Evolutionary conservation across 2,888 invertebrate genomes (phyloP), one percentile per base, ranked within the genome.

Genomic region (Nezara viridula): DNA sequence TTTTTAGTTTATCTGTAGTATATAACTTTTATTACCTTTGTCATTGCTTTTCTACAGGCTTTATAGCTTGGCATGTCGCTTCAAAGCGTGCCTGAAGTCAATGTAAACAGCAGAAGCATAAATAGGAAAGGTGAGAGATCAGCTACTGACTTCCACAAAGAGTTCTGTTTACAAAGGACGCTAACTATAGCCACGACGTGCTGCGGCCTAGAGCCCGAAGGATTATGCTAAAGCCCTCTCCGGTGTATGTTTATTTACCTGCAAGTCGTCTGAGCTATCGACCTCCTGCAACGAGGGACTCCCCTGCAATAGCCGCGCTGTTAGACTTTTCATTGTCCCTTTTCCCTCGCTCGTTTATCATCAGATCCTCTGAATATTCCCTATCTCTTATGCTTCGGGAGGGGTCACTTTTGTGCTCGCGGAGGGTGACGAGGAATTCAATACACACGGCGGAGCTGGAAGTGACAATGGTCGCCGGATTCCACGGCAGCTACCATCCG

Each of bases 341-440:
- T 81, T 47, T 47, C 81, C 81, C 44, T 44, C n/a, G 44, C 44
- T 47, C 81, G 81, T 81, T 44, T 81, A 81, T 40, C 81, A 81
- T 81, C n/a, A 81, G 44, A 40, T 81, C 81, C 81, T 81, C 19
- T 47, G 44, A 81, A 81, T 81, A 81, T 81, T 81, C 81, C n/a
- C 81, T 47, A 81, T 81, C 81, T 81, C 81, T 47, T 81, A 81
- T 81, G 81, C 44, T 81, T 47, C 44, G 81, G 81, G 81, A 24
- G 44, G 81, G 81, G 44, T 81, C 44, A 47, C 81, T 81, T 81
- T 81, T 81, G 81, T 81, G 44, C 44, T 14, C 4, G 24, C 44
- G 44, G 24, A 81, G 40, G 44, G 81, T 81, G 81, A 81, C n/a
- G 40, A 21, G 44, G 81, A 47, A 81, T 81, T 81, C 81, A 81